phyloP scores from a whole-genome alignment of 2,113 vertebrate species.

The Phalacrocorax brasilianus region DNA sequence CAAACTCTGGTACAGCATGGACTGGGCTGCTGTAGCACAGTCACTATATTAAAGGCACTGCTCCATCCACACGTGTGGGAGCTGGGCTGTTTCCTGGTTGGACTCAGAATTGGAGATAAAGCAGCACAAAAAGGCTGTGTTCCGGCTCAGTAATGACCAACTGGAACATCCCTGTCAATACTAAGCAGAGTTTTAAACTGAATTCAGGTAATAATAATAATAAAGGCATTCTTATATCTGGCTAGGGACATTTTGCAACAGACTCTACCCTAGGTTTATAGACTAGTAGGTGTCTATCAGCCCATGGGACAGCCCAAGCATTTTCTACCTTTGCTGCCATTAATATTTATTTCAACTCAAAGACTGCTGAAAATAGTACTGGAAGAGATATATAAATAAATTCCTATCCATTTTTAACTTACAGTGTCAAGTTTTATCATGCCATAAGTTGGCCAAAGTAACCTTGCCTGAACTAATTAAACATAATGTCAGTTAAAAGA shows the following conservation, averaged over 20 bases:
- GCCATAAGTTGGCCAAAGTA: not conserved
- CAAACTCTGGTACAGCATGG: accelerated
- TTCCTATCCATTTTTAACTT: not conserved
- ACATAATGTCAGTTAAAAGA: not conserved
- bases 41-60: not conserved
- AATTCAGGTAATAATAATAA: not conserved
- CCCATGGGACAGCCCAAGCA: not conserved
- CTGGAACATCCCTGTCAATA: not conserved
- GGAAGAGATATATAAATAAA: not conserved
- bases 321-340: not conserved
- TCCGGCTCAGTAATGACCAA: not conserved
- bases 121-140: not conserved
- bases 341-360: not conserved
- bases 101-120: not conserved
- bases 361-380: not conserved
- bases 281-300: not conserved
- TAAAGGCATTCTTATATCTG: not conserved
- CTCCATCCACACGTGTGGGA: accelerated
- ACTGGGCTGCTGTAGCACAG: not conserved
- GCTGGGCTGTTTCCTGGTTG: not conserved
- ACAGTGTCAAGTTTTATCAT: not conserved
- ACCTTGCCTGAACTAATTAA: not conserved
- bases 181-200: not conserved
- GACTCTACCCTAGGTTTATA: not conserved
- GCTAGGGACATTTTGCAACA: not conserved